Evolutionary conservation across 2,888 invertebrate species (phyloP), one percentile per base, ranked within the genome.

Genomic region (Troides helena): DNA sequence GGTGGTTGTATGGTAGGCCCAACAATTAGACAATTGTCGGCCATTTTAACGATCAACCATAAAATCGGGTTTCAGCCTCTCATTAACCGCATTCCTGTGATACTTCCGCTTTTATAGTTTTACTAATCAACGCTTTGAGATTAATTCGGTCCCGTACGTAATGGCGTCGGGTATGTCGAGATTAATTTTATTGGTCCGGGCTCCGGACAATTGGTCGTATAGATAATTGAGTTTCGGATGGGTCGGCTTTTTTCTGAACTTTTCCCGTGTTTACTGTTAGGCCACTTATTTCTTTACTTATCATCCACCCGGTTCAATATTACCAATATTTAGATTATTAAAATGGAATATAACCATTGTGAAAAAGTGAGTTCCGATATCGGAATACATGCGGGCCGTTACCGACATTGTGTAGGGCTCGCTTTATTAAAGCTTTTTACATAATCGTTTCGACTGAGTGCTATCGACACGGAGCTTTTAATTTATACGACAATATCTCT

Each of bases 101-200:
- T 90, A 92, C 90, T 92, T 92, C 92, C 91, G 90, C 89, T 89
- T 92, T 92, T 92, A 92, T 92, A 92, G 92, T 91, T 91, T 90
- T 88, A 91, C 90, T 92, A 92, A 92, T 92, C 92, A 92, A 92
- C 90, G 89, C 88, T 83, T 83, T 77, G 84, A 91, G 90, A 90
- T 92, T 91, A 91, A 90, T 92, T 85, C 85, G 85, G 89, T 86
- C 85, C 81, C 82, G 84, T 84, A 84, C 80, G 88, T 91, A 90
- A 90, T 91, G 88, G 91, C 85, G 86, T 88, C 80, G 87, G 87
- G 81, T 83, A 84, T 83, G 85, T 85, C 80, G 80, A 88, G 89
- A 89, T 91, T 90, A 90, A 88, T 89, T 91, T 91, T 91, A 90
- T 91, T 90, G 87, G 84, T 81, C 82, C 84, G 81, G 75, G 76